Conservation (phyloP, 2,113 vertebrate species). For the Bujurquina vittata region DNA sequence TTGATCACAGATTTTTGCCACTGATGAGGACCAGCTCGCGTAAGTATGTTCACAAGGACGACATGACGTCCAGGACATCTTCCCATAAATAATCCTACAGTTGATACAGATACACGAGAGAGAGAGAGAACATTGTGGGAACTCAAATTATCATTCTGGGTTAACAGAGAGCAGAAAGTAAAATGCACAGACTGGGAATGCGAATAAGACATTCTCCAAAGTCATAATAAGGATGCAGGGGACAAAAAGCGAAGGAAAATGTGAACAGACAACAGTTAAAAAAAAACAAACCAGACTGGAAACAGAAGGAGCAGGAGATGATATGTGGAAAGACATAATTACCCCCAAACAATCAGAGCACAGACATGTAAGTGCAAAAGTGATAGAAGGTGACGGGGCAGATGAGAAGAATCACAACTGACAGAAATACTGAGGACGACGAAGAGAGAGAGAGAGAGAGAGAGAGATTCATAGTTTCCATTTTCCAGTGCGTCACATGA, state of each 20-base stretch:
- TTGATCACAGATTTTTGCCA: constrained; percentile 22
- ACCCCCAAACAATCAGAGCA: constrained; percentile 1
- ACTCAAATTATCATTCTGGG: not conserved
- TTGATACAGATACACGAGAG: not conserved
- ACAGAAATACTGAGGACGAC: constrained; percentile 5
- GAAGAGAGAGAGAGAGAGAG: constrained; percentile 20
- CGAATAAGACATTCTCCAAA: not conserved
- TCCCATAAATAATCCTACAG: not conserved
- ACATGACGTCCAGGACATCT: constrained; percentile 16
- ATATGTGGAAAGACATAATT: constrained; percentile 10
- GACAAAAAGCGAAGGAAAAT: not conserved
- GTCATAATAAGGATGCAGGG: constrained; percentile 4
- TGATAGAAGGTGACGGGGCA: constrained; percentile 41
- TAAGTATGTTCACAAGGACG: constrained; percentile 31
- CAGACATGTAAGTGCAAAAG: not conserved
- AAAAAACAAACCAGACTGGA: not conserved
- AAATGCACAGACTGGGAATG: not conserved
- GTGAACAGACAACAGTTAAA: not conserved
- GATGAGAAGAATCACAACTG: constrained; percentile 11
- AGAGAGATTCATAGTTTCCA: constrained; percentile 68
- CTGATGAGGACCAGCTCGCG: constrained; percentile 29
- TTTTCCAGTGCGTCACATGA: constrained; percentile 68
- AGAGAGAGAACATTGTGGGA: not conserved
- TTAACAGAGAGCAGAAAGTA: constrained; percentile 1
- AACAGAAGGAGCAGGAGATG: not conserved